Evolutionary conservation across 2,888 invertebrate genomes (phyloP).

Genomic region (Sclerodermus sp.): DNA sequence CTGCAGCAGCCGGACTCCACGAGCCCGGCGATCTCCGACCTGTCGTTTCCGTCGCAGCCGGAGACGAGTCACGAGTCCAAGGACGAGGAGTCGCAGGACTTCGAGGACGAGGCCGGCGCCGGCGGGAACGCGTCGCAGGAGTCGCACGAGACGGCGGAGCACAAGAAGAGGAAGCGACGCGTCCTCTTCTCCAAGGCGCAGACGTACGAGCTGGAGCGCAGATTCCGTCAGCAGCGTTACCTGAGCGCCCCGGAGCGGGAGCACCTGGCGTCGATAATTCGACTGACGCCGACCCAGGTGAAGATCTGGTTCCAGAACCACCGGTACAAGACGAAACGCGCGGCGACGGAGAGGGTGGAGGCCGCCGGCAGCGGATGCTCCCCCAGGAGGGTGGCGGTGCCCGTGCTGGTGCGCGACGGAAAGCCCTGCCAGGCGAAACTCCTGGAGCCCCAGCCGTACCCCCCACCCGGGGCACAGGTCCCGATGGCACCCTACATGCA

Average conservation of each 20-base stretch:
- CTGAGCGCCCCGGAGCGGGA: conserved; percentile 97
- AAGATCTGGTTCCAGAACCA: conserved; percentile 99
- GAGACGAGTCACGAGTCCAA: conserved; percentile 50
- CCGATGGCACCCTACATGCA: conserved; percentile 53
- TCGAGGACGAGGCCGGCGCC: conserved; percentile 56
- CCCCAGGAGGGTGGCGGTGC: conserved; percentile 90
- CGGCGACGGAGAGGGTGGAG: conserved; percentile 84
- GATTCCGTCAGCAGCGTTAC: conserved; percentile 95
- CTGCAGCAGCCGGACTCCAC: conserved; percentile 82
- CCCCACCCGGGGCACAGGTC: conserved; percentile 42
- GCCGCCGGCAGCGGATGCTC: conserved; percentile 72
- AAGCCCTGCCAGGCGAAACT: conserved; percentile 74
- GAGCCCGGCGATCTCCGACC: conserved; percentile 79
- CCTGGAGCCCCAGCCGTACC: conserved; percentile 40
- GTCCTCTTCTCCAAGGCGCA: conserved; percentile 97
- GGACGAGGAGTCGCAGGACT: conserved; percentile 54
- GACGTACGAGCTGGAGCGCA: conserved; percentile 91
- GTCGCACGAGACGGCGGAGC: conserved; percentile 59
- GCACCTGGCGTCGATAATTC: conserved; percentile 91
- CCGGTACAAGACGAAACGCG: conserved; percentile 96
- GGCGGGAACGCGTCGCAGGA: conserved; percentile 17
- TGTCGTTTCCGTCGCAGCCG: conserved; percentile 58
- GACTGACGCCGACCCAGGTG: conserved; percentile 95
- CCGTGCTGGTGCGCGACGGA: conserved; percentile 91
- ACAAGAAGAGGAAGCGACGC: conserved; percentile 91